Evolutionary conservation across 2,113 vertebrate genomes (phyloP).

Genomic region (Arenaria interpres): DNA sequence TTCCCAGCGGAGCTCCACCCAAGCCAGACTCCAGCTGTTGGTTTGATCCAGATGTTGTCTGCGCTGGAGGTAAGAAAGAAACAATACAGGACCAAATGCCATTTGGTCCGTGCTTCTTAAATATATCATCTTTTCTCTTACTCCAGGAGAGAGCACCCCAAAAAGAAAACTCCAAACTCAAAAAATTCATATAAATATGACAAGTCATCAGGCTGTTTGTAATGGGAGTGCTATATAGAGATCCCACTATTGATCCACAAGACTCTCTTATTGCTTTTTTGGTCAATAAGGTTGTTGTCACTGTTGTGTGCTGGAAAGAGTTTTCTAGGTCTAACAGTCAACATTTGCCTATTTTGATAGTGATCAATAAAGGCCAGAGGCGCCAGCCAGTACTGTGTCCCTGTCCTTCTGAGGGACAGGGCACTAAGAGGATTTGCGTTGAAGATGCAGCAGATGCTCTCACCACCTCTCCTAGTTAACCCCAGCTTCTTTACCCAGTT

Average conservation of each 20-base stretch:
- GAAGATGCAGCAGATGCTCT: neutral
- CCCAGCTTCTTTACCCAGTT: neutral
- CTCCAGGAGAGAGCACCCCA: neutral
- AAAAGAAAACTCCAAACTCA: neutral
- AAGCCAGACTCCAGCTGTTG: conserved; percentile 85
- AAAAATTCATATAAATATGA: neutral
- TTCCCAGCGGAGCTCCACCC: conserved; percentile 79
- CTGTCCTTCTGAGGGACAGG: neutral
- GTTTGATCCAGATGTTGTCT: conserved; percentile 82
- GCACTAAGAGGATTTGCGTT: neutral
- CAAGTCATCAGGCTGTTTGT: neutral
- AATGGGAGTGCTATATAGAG: neutral
- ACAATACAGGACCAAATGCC: neutral
- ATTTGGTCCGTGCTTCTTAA: neutral
- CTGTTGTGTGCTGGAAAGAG: neutral
- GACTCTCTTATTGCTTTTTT: neutral
- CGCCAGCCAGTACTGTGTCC: neutral
- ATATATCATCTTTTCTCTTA: neutral
- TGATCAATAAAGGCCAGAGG: neutral
- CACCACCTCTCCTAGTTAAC: neutral
- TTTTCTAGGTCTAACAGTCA: neutral
- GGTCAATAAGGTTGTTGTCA: neutral
- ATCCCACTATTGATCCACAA: neutral
- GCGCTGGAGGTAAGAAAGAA: conserved; percentile 80
- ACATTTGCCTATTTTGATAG: neutral